These are phyloP conservation scores for Podilymbus podiceps DNA, from an alignment of 2,113 vertebrate genomes.

Conservation along the genomic window DNA sequence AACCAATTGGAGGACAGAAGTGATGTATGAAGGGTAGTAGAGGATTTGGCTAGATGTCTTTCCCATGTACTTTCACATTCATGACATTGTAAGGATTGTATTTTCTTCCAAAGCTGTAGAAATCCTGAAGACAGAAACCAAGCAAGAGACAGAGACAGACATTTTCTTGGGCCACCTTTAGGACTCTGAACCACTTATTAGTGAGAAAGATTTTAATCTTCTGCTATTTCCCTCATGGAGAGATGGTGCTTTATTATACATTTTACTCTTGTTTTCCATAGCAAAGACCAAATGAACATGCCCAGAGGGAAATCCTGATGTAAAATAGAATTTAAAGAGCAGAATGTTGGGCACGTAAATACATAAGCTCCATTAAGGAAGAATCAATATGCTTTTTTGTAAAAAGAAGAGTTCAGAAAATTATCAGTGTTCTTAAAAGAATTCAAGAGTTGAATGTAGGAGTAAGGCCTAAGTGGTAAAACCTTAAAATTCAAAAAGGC, in stretches of 20 bases:
- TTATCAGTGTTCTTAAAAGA: background rate
- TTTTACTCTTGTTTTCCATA: background rate
- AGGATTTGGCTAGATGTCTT: background rate
- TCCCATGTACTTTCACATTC: background rate
- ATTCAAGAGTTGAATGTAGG: background rate
- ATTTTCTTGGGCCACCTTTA: background rate
- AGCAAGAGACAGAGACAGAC: background rate
- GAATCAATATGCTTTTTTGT: background rate
- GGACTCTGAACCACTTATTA: background rate
- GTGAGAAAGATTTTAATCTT: background rate
- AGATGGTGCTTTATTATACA: background rate
- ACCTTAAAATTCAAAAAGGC: background rate
- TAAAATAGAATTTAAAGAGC: background rate
- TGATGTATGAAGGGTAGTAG: background rate
- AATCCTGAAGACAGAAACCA: background rate
- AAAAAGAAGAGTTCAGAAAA: background rate
- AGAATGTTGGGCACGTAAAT: background rate
- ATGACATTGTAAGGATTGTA: background rate
- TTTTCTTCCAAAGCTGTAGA: background rate
- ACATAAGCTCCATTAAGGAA: background rate
- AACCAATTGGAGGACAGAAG: background rate
- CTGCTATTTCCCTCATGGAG: background rate
- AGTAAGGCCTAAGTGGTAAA: background rate
- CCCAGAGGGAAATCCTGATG: background rate
- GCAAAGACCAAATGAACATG: background rate